A percentile compares a stretch with the other conserved stretches of the same genome.
These are phyloP conservation scores for Scaptomyza cyrtandrae DNA, from an alignment of 2,888 invertebrate species.

Conservation along the genomic window DNA sequence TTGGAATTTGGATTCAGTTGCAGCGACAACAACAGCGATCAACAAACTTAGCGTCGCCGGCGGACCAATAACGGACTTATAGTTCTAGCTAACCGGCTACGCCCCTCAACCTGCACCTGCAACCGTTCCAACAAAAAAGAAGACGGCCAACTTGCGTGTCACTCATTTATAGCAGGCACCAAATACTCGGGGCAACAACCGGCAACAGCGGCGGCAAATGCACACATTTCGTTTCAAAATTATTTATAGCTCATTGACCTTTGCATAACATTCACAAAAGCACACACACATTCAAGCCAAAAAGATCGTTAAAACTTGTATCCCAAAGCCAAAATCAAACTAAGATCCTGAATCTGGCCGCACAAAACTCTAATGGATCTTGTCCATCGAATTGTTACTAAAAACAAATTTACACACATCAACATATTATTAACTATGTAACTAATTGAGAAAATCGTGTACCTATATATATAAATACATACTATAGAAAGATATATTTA, in stretches of 20 bases:
- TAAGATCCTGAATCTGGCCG: constrained; percentile 21
- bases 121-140: constrained; percentile 1
- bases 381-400: constrained; percentile 47
- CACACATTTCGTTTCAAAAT: constrained; percentile 70
- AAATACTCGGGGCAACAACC: constrained; percentile 18
- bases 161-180: constrained; percentile 76
- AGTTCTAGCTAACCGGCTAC: constrained; percentile 78
- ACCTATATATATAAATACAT: constrained; percentile 44
- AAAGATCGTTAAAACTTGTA: constrained; percentile 28
- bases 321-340: constrained; percentile 30
- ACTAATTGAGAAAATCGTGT: constrained; percentile 62
- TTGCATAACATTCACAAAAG: constrained; percentile 37
- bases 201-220: constrained; percentile 38
- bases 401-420: constrained; percentile 25
- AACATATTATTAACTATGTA: constrained; percentile 30
- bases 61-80: constrained; percentile 84
- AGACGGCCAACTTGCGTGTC: constrained; percentile 63
- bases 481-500: not conserved
- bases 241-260: constrained; percentile 68
- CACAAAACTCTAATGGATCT: constrained; percentile 30
- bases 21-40: constrained; percentile 29
- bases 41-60: constrained; percentile 82
- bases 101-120: constrained; percentile 17
- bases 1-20: constrained; percentile 50
- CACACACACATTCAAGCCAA: constrained; percentile 42